Evolutionary conservation across 2,113 vertebrate species (phyloP), one percentile per base, ranked within the genome.

Genomic region (Cettia cetti): DNA sequence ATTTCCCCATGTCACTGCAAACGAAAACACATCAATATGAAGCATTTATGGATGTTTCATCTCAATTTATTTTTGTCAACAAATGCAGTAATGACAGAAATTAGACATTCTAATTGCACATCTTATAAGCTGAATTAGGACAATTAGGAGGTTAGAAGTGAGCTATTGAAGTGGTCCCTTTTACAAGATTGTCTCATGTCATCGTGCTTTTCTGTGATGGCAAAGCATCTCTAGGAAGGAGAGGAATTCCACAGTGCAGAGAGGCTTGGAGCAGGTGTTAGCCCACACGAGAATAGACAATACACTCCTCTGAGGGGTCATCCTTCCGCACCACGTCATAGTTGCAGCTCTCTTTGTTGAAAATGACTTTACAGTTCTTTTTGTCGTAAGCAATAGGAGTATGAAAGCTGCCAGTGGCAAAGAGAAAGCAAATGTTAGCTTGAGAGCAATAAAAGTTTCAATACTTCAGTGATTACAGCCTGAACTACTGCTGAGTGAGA

Each of bases 321-420:
- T 39, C 27, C 52, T 79, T 97, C 53, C 27, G 13, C 24, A 96
- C 60, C 31, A 96, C 49, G 0, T 93, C 49, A 24, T 92, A 94
- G 74, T 72, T 2, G 35, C 96, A 97, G 11, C 0, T 20, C 33
- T 83, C 0, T 28, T 45, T 18, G 68, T 94, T 78, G 31, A 96
- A 84, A 61, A 93, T 0, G 0, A 50, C 4, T 82, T 74, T 27
- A 26, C 97, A 97, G 4, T 39, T 68, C 26, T 92, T 3, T 17
- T 33, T 21, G 63, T 97, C 69, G 0, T 49, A 96, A 33, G 0
- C 0, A 9, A 0, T 0, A 22, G 92, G 72, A 30, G 10, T 70
- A 24, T 3, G 4, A 49, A 23, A 91, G 28, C 92, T 96, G 71
- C 27, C 33, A 54, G 61, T 37, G 77, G 22, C 28, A 81, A 81